A percentile compares a stretch with the other conserved stretches of the same genome.
Conservation (phyloP, 1,140 invertebrate species). For the Meloidogyne floridensis region DNA sequence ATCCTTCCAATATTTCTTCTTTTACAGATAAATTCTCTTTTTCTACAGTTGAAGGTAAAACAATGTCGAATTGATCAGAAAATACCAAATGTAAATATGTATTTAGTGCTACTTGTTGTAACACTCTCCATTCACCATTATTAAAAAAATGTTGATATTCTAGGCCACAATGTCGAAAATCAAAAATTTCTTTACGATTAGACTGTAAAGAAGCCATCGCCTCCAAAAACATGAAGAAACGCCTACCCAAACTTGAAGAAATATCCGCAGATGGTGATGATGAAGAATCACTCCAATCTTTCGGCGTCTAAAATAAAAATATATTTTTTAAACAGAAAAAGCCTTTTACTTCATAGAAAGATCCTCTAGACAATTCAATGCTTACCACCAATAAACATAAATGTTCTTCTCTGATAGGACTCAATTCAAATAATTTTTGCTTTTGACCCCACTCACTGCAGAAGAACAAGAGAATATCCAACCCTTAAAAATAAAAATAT, state of each 20-base stretch:
- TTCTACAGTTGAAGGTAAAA: slow-evolving; percentile 18
- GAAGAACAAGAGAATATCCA: slow-evolving; percentile 38
- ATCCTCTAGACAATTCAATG: slow-evolving; percentile 13
- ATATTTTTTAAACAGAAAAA: not conserved
- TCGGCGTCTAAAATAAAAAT: slow-evolving; percentile 8
- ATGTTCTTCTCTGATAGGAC: slow-evolving; percentile 30
- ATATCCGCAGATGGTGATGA: not conserved
- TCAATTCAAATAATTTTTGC: slow-evolving; percentile 19
- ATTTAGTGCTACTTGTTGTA: slow-evolving; percentile 22
- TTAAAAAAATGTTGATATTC: slow-evolving; percentile 22
- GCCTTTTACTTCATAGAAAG: not conserved
- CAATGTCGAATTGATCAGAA: not conserved
- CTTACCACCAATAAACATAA: slow-evolving; percentile 27
- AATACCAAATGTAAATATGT: slow-evolving; percentile 37
- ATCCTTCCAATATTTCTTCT: not conserved
- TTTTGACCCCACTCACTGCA: slow-evolving; percentile 29
- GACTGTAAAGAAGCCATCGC: slow-evolving; percentile 35
- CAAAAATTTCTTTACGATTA: slow-evolving; percentile 7
- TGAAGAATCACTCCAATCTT: slow-evolving; percentile 10
- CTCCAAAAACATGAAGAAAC: slow-evolving; percentile 32
- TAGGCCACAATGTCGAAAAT: slow-evolving; percentile 24
- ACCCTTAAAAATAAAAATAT: slow-evolving; percentile 18
- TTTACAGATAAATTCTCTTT: not conserved
- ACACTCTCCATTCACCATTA: slow-evolving; percentile 17
- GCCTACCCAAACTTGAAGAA: slow-evolving; percentile 17